Evolutionary conservation across 1,140 invertebrate species (phyloP), one percentile per base, ranked within the genome.

Genomic region (Anthonomus grandis): DNA sequence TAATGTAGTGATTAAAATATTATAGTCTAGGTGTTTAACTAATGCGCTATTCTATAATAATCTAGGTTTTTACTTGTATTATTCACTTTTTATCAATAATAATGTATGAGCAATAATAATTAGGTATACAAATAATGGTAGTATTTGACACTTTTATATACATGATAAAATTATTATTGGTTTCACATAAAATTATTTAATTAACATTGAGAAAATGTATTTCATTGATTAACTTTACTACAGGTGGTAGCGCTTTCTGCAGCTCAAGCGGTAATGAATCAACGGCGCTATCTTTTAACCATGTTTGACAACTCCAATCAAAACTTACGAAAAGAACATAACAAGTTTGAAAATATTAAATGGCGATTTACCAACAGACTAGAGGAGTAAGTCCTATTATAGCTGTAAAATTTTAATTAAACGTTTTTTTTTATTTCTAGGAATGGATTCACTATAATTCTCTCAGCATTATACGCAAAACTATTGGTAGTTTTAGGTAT

Each of bases 391-490:
- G 74, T 69, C 15, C n/a, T 22, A 1, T 3, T 23, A 13, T 5
- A 12, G 42, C 31, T 2, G 15, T 12, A 44, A 13, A 24, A 9
- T n/a, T 15, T 27, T 48, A 24, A 50, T 36, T 19, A 21, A 31
- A 17, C 12, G 6, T 4, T 25, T 50, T 25, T 45, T 41, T 41
- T 23, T 57, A 12, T 49, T 55, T 60, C 44, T 61, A 80, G 78
- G 57, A 79, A 81, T 65, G 76, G 77, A 12, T 59, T 81, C 13
- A 78, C 76, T 37, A 79, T 75, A 56, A 76, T 78, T 27, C 69
- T 91, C 46, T 90, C 87, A 62, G 87, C 86, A 1, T 74, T 91
- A 2, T 92, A 91, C 74, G 86, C 83, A 3, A 90, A 91, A 69
- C 73, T 91, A 4, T 68, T 92, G 37, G 85, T 91, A 19, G 86